phyloP scores from a whole-genome alignment of 2,113 vertebrate species.

The Takifugu flavidus region DNA sequence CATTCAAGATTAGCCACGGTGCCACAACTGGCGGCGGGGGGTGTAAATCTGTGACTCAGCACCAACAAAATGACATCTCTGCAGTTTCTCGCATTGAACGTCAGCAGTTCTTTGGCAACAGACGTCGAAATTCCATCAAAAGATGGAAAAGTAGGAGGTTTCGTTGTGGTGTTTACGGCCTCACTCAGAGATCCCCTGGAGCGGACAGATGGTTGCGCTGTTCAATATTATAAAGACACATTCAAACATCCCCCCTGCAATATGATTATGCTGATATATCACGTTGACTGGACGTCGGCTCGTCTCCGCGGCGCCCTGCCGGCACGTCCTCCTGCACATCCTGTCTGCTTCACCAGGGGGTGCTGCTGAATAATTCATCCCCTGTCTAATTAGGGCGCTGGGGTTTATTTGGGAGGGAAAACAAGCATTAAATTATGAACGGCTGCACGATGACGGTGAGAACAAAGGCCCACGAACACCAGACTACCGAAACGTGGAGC shows the following conservation, averaged over 20 bases:
- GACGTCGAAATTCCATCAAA: not conserved
- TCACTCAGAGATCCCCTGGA: not conserved
- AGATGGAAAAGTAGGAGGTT: not conserved
- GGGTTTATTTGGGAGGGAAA: slow-evolving; percentile 34
- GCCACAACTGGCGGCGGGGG: too few species aligned
- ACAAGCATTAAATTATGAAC: slow-evolving; percentile 47
- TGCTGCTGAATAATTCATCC: slow-evolving; percentile 52
- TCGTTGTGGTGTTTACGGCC: slow-evolving; percentile 6
- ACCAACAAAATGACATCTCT: not conserved
- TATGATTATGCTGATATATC: too few species aligned
- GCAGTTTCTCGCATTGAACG: not conserved
- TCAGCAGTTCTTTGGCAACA: not conserved
- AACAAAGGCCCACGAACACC: slow-evolving; percentile 18
- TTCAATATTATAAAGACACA: not conserved
- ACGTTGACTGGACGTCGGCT: not conserved
- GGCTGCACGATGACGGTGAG: slow-evolving; percentile 11
- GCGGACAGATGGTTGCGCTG: not conserved
- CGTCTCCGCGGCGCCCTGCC: not conserved
- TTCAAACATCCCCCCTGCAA: not conserved
- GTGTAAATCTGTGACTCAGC: slow-evolving; percentile 1
- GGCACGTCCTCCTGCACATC: slow-evolving; percentile 5
- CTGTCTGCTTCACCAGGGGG: slow-evolving; percentile 7
- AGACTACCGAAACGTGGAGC: too few species aligned
- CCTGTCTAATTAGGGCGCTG: slow-evolving; percentile 40
- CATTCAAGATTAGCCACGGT: too few species aligned